Evolutionary conservation across 1,140 invertebrate genomes (phyloP).

Genomic region (Drosophila ananassae): DNA sequence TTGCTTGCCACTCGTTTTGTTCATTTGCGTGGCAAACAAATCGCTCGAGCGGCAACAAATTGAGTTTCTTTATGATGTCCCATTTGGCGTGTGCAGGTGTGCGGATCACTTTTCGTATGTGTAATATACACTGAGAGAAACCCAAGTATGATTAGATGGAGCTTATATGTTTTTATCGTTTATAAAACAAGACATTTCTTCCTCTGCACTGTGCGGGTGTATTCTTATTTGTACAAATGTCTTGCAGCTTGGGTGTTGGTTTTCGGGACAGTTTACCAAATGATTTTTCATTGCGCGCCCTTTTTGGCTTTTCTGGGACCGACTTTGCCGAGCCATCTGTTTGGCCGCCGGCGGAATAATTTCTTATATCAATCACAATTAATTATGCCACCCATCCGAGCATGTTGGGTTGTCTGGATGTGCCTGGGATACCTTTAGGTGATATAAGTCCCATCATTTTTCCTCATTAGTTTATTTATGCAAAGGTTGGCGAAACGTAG

Average conservation of each 20-base stretch:
- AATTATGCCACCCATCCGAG: conserved; percentile 56
- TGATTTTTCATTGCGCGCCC: conserved; percentile 74
- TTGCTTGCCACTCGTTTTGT: conserved; percentile 60
- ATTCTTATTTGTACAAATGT: conserved; percentile 18
- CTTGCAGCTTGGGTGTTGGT: conserved; percentile 18
- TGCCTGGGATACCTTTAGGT: conserved; percentile 44
- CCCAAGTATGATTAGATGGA: too few species aligned
- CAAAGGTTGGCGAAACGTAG: conserved; percentile 40
- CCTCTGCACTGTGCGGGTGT: not conserved
- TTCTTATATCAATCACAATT: conserved; percentile 82
- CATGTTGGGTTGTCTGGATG: conserved; percentile 11
- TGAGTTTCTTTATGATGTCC: conserved; percentile 81
- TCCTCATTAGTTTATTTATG: conserved; percentile 75
- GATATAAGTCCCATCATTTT: conserved; percentile 58
- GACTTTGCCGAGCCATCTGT: conserved; percentile 55
- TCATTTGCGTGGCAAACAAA: conserved; percentile 81
- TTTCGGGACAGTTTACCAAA: conserved; percentile 74
- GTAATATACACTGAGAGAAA: conserved; percentile 1
- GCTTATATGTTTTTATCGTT: too few species aligned
- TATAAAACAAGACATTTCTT: not conserved
- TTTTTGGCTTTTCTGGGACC: conserved; percentile 48
- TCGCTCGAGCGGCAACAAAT: conserved; percentile 78
- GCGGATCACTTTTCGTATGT: conserved; percentile 41
- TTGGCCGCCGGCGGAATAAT: conserved; percentile 68
- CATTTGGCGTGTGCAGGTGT: conserved; percentile 71